Percentiles rank a stretch among this genome's conserved stretches.
Conservation (phyloP, 2,113 vertebrate genomes). For the Macaca nemestrina region DNA sequence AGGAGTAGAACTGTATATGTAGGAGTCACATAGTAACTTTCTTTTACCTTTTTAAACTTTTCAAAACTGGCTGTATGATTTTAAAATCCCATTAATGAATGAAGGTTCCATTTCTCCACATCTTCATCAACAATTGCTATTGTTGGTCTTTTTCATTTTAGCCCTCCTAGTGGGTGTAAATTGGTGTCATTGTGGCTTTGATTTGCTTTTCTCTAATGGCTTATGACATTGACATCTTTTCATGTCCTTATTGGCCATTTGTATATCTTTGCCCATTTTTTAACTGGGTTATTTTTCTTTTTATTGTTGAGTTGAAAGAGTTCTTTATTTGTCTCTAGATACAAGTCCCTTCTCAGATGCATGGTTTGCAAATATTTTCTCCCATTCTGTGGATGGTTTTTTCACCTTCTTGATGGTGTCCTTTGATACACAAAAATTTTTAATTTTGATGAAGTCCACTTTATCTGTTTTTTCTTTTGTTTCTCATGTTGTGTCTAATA, state of each 20-base stretch:
- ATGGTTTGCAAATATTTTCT: constrained; percentile 23
- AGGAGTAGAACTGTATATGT: neutral
- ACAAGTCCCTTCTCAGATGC: neutral
- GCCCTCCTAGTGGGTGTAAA: neutral
- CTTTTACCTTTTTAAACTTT: constrained; percentile 20
- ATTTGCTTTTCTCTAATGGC: neutral
- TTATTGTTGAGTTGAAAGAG: neutral
- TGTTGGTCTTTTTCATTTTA: neutral
- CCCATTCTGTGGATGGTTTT: neutral
- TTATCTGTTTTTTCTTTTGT: neutral
- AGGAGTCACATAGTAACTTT: neutral
- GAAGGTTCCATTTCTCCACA: neutral
- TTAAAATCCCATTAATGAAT: neutral
- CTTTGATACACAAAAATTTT: neutral
- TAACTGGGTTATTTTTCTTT: neutral
- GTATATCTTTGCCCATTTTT: neutral
- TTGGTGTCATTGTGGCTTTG: neutral
- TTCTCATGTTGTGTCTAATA: neutral
- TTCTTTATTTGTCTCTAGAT: neutral
- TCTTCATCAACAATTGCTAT: neutral
- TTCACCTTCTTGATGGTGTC: neutral
- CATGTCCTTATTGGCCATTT: neutral
- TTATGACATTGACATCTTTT: neutral
- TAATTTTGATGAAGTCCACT: neutral
- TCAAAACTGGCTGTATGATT: neutral